Conservation (phyloP, 2,888 invertebrate species). For the Choreutis nemorana region DNA sequence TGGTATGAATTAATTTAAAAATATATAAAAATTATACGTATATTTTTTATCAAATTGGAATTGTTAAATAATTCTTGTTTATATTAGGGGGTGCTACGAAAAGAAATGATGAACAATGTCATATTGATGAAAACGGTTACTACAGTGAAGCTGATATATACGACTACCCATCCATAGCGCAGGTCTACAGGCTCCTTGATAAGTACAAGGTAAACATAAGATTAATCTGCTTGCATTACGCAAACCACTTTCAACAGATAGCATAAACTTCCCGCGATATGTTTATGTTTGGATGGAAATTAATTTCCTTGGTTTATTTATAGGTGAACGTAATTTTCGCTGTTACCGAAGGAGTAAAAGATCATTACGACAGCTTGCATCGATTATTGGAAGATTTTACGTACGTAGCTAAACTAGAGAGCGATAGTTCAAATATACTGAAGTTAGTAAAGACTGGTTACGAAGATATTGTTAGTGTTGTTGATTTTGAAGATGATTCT, state of each 20-base stretch:
- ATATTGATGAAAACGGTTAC: slow-evolving; percentile 70
- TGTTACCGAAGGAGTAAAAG: slow-evolving; percentile 73
- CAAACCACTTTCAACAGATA: not conserved
- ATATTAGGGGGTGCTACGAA: slow-evolving; percentile 72
- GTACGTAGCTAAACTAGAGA: slow-evolving; percentile 78
- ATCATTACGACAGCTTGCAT: slow-evolving; percentile 74
- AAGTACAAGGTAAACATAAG: slow-evolving; percentile 64
- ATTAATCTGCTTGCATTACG: not conserved
- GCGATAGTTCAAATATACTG: slow-evolving; percentile 87
- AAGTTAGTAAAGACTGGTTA: slow-evolving; percentile 84
- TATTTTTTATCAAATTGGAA: slow-evolving; percentile 4
- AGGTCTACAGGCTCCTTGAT: slow-evolving; percentile 72
- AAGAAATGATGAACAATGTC: slow-evolving; percentile 75
- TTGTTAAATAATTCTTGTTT: slow-evolving; percentile 17
- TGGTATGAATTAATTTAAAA: slow-evolving; percentile 21
- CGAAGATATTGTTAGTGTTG: slow-evolving; percentile 74
- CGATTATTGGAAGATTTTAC: slow-evolving; percentile 75
- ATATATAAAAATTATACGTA: not conserved
- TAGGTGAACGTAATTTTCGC: slow-evolving; percentile 88
- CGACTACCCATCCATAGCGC: slow-evolving; percentile 89
- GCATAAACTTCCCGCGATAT: not conserved
- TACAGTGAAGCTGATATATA: slow-evolving; percentile 70
- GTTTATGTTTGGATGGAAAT: not conserved
- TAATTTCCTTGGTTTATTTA: slow-evolving; percentile 16
- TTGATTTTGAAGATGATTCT: slow-evolving; percentile 68